Base-by-base conservation (phyloP, 2,113 vertebrate species). In the Psilopogon haemacephalus region DNA sequence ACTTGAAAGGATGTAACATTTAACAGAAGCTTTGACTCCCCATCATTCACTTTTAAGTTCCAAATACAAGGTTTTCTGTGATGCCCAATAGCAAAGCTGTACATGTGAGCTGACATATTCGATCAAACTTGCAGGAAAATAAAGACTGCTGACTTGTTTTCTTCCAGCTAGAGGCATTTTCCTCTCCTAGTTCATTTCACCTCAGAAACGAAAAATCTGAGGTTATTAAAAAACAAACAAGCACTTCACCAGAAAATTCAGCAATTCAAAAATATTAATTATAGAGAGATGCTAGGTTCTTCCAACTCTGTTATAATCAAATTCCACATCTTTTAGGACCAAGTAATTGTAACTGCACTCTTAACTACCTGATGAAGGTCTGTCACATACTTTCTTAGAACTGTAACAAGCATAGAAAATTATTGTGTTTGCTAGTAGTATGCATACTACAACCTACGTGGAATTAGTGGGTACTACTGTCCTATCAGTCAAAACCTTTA, bases 21-120 rank as follows among this genome's bases (percentile, higher is more conserved):
- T 65, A 62, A 77, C 33, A 71, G 23, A 74, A 75, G 75, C 37
- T 52, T 58, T 78, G 67, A 18, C 27, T 76, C 59, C 50, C n/a
- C 69, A 27, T 46, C 55, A 32, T 70, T 90, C 73, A 37, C 27
- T 86, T 73, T 52, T 21, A 46, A 52, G 33, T 38, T 81, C 5
- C 3, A 67, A 67, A 68, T 10, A 30, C 19, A 80, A 74, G 40
- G 75, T 80, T 72, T 72, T 72, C 44, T 70, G 56, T 4, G 46
- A 63, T 2, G 3, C 37, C 76, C 83, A 59, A 26, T 2, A 88
- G 80, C 76, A 59, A 46, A 8, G 40, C 69, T 63, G 15, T 50
- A 71, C 87, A 86, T 37, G 24, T 35, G n/a, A 93, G 60, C 69
- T 93, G 86, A 74, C 90, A 96, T 15, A 42, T 77, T 38, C 42